Base-by-base conservation (phyloP, 2,797 vertebrate genomes). In the Hybognathus amarus region DNA sequence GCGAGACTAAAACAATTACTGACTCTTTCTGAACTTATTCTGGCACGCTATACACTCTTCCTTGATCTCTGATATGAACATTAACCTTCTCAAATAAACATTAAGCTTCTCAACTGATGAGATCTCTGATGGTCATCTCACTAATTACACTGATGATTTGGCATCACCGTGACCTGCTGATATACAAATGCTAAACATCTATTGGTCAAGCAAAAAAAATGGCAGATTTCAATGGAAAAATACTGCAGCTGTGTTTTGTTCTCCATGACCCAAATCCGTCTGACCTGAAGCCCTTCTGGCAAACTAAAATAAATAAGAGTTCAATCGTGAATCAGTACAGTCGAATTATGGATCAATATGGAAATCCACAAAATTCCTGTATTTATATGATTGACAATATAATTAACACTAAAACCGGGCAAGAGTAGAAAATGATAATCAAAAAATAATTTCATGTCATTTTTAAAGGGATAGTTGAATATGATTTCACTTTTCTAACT, bases 1-100 rank as follows among this genome's bases (percentile, higher is more conserved):
- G 40, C 52, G 40, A 67, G 36, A 18, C 64, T 80, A 40, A 67
- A 18, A 15, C 24, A 79, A 36, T 73, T 76, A 85, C 61, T 38
- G 27, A 47, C 33, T 52, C 33, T 38, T 61, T 75, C 13, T 12
- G 17, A 80, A 20, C 85, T 70, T 80, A 50, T 45, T 22, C 77
- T 42, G 30, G 76, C 59, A 56, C 52, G 33, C n/a, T 50, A 22
- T 50, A 42, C 40, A 66, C 27, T 80, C 33, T 79, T 52, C 59
- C 56, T 42, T 73, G 63, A 69, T 52, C 5, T 24, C 10, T 50
- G 22, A 66, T 33, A 56, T 66, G 38, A 27, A 18, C 15, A 71
- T 22, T 38, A 33, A 50, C 24, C 22, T 15, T 79, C 22, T 50
- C 45, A 70, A 70, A 10, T 42, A 30, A 27, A 18, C 15, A 71